A percentile compares a stretch with the other conserved stretches of the same genome.
phyloP scores from a whole-genome alignment of 2,113 vertebrate genomes.

The Cyprinodon variegatus region DNA sequence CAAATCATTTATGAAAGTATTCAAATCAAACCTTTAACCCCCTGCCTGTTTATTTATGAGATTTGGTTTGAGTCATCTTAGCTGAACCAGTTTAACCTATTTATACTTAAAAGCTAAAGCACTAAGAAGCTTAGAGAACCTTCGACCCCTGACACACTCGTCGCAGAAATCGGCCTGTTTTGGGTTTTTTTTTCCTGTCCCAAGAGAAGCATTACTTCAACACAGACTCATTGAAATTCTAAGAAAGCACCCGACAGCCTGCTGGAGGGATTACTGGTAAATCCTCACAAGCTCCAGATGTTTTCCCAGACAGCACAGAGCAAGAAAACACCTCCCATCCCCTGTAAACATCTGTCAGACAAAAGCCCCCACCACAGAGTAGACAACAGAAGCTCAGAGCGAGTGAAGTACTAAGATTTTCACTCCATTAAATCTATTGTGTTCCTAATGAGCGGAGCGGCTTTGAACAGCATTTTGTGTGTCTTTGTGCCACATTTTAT shows the following conservation, averaged over 20 bases:
- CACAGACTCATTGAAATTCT: conserved; percentile 73
- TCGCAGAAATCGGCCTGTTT: conserved; percentile 36
- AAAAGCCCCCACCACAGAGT: conserved; percentile 63
- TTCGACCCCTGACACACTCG: conserved; percentile 55
- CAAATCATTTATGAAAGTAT: conserved; percentile 56
- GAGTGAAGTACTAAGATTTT: conserved; percentile 68
- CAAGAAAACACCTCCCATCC: conserved; percentile 63
- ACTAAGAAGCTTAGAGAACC: conserved; percentile 72
- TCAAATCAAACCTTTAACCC: conserved; percentile 44
- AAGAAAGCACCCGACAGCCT: conserved; percentile 57
- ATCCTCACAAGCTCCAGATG: conserved; percentile 77
- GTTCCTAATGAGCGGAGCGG: conserved; percentile 55
- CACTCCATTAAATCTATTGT: conserved; percentile 52
- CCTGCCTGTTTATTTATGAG: conserved; percentile 46
- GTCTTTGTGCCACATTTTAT: conserved; percentile 29
- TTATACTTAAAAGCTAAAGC: conserved; percentile 65
- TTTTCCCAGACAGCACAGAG: conserved; percentile 68
- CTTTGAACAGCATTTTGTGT: conserved; percentile 28
- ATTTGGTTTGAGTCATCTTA: conserved; percentile 63
- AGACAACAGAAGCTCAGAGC: conserved; percentile 64
- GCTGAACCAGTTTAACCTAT: conserved; percentile 69
- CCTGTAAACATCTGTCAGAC: conserved; percentile 80
- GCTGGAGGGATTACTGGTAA: conserved; percentile 72
- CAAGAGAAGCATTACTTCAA: conserved; percentile 58
- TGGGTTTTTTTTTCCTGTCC: background rate